Percentiles rank a stretch among this genome's conserved stretches.
These are phyloP conservation scores for Echinometra lucunter DNA, from an alignment of 53 echinoderm and acorn worm species.

Conservation along the genomic window DNA sequence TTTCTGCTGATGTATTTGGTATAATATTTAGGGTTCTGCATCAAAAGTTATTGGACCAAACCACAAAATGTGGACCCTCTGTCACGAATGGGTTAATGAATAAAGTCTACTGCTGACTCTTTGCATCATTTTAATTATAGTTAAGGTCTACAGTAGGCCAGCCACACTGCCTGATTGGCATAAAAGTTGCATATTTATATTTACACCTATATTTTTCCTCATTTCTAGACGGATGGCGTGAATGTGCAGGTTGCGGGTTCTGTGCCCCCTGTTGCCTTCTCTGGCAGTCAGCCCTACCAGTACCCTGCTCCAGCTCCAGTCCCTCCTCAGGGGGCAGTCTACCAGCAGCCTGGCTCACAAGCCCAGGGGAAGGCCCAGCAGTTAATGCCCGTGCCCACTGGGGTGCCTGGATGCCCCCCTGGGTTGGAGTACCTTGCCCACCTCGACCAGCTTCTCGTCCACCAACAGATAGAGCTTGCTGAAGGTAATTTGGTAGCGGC, in stretches of 20 bases:
- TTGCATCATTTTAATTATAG: too few species aligned
- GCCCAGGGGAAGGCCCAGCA: conserved; percentile 10
- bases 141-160: too few species aligned
- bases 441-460: conserved; percentile 53
- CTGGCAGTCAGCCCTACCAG: background rate
- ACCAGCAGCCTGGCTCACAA: conserved; percentile 29
- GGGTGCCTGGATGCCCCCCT: conserved; percentile 43
- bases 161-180: background rate
- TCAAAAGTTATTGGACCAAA: too few species aligned
- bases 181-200: too few species aligned
- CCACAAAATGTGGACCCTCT: too few species aligned
- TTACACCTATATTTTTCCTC: too few species aligned
- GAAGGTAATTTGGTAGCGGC: conserved; percentile 21
- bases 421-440: conserved; percentile 53
- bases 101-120: too few species aligned
- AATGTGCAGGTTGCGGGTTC: conserved; percentile 62
- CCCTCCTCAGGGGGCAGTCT: background rate
- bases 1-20: too few species aligned
- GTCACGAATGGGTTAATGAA: too few species aligned
- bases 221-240: conserved; percentile 16
- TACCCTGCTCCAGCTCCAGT: background rate
- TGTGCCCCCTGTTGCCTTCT: conserved; percentile 50
- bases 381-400: background rate
- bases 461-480: conserved; percentile 63
- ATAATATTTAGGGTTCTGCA: too few species aligned